Evolutionary conservation across 2,797 vertebrate genomes (phyloP).

Genomic region (Tadarida brasiliensis): DNA sequence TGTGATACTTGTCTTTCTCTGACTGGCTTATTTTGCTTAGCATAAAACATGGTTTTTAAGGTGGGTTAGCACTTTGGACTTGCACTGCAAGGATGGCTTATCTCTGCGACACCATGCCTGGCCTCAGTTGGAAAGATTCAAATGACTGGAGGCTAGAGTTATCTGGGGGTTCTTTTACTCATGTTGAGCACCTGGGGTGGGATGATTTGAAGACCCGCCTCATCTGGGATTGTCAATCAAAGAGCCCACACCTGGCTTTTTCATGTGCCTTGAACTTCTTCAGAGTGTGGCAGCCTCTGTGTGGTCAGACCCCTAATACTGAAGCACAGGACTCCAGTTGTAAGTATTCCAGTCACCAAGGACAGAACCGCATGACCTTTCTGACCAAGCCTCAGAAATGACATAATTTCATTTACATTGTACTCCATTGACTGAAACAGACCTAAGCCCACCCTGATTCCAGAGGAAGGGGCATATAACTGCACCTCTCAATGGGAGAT

Average conservation of each 20-base stretch:
- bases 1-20: too few species aligned
- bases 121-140: neutral
- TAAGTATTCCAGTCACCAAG: neutral
- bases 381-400: neutral
- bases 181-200: neutral
- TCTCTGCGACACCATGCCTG: neutral
- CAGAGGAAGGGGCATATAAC: neutral
- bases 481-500: neutral
- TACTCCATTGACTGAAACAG: neutral
- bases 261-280: neutral
- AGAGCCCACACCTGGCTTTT: neutral
- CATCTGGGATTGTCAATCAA: neutral
- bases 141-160: neutral
- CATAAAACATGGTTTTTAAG: neutral
- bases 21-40: too few species aligned
- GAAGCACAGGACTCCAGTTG: neutral
- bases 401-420: neutral
- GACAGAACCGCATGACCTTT: neutral
- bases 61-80: neutral
- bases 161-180: neutral
- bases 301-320: neutral
- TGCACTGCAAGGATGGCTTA: neutral
- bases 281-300: neutral
- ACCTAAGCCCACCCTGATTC: neutral
- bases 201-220: neutral